A percentile compares a stretch with the other conserved stretches of the same genome.
These are phyloP conservation scores for Rhinogobio ventralis DNA, from an alignment of 2,797 vertebrate genomes.

Conservation along the genomic window DNA sequence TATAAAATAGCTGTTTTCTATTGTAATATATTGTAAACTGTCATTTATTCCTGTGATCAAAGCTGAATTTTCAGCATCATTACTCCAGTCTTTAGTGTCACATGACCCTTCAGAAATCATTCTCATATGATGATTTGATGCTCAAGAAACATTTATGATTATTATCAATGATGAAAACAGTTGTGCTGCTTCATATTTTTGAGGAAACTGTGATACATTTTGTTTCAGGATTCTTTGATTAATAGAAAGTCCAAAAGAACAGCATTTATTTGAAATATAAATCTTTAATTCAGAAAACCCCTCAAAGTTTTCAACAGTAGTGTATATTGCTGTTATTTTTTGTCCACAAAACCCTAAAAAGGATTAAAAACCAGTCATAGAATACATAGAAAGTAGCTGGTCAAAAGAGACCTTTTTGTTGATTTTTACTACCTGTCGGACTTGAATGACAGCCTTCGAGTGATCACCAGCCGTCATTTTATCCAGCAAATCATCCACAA, in stretches of 20 bases:
- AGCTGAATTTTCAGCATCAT: not conserved
- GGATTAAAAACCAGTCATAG: not conserved
- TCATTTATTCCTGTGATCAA: not conserved
- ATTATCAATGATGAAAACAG: not conserved
- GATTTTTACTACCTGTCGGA: constrained; percentile 83
- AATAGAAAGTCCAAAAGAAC: not conserved
- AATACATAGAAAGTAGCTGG: not conserved
- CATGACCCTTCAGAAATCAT: not conserved
- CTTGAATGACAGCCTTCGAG: constrained; percentile 87
- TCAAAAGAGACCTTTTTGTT: not conserved
- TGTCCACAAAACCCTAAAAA: not conserved
- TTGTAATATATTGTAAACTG: not conserved
- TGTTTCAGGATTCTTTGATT: not conserved
- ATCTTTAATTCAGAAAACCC: not conserved
- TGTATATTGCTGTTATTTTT: not conserved
- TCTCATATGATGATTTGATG: not conserved
- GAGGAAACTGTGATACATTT: not conserved
- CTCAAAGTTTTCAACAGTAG: not conserved
- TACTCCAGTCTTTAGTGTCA: not conserved
- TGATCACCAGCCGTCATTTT: constrained; percentile 95
- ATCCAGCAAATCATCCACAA: constrained; percentile 93
- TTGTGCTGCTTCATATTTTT: not conserved
- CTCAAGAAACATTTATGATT: not conserved
- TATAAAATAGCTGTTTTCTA: not conserved
- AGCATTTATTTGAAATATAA: not conserved